Evolutionary conservation across 2,888 invertebrate species (phyloP).

Genomic region (Hirtodrosophila alboralis): DNA sequence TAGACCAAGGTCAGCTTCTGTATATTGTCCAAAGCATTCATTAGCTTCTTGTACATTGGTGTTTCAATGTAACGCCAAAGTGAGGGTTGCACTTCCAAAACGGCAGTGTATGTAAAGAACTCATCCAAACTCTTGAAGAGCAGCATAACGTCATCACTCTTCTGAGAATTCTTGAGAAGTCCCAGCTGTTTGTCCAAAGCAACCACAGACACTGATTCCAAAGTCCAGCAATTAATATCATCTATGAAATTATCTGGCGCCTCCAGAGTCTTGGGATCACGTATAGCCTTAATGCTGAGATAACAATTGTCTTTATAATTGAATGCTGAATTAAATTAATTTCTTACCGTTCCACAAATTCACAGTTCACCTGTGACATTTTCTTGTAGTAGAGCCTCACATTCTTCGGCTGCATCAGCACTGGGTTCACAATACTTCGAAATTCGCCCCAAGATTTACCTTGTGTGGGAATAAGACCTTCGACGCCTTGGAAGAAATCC

Average conservation of each 20-base stretch:
- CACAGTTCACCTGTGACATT: conserved; percentile 84
- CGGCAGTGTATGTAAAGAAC: conserved; percentile 33
- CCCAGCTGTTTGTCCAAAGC: conserved; percentile 83
- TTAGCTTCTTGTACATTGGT: conserved; percentile 44
- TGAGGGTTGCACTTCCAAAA: conserved; percentile 59
- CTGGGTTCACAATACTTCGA: conserved; percentile 87
- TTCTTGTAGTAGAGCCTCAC: conserved; percentile 85
- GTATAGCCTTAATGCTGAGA: conserved; percentile 80
- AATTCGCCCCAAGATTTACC: conserved; percentile 87
- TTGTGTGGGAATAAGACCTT: conserved; percentile 63
- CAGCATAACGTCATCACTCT: conserved; percentile 46
- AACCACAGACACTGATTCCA: conserved; percentile 85
- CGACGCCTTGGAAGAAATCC: conserved; percentile 66
- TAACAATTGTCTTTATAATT: background rate
- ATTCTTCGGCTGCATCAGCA: conserved; percentile 87
- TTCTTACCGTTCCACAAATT: conserved; percentile 66
- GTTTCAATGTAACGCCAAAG: conserved; percentile 60
- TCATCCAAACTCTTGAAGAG: conserved; percentile 59
- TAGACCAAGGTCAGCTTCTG: conserved; percentile 68
- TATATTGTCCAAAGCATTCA: conserved; percentile 69
- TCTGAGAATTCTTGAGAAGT: conserved; percentile 50
- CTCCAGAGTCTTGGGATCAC: conserved; percentile 77
- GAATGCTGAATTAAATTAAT: no score
- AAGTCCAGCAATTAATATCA: conserved; percentile 86
- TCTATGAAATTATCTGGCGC: conserved; percentile 84